phyloP scores from a whole-genome alignment of 2,888 invertebrate genomes.

The Andrena minutula region DNA sequence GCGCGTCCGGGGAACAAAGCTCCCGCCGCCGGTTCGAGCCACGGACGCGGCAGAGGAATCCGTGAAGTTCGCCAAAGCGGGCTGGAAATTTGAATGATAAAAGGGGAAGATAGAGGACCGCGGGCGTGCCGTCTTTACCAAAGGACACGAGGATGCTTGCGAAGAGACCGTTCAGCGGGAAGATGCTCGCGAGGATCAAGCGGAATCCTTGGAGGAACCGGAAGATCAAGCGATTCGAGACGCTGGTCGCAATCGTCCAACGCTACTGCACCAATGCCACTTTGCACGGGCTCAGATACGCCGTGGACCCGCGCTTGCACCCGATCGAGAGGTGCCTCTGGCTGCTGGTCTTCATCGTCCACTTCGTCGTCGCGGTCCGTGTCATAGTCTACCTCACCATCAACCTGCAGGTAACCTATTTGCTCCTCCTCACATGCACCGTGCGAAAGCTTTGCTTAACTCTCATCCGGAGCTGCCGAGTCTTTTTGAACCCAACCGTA shows the following conservation, averaged over 20 bases:
- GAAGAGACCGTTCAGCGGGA: conserved; percentile 1
- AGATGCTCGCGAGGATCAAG: conserved; percentile 27
- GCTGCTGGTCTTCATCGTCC: conserved; percentile 70
- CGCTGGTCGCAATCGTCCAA: conserved; percentile 8
- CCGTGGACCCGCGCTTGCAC: conserved; percentile 62
- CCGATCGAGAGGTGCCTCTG: conserved; percentile 71
- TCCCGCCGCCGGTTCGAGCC: neutral
- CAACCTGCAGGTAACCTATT: conserved; percentile 59
- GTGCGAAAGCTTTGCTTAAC: too few relatives aligned
- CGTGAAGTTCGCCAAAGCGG: conserved; percentile 34
- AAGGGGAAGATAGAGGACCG: conserved; percentile 12
- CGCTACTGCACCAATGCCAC: conserved; percentile 59
- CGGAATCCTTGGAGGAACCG: conserved; percentile 28
- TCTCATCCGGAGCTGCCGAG: too few relatives aligned
- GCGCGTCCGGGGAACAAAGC: conserved; percentile 11
- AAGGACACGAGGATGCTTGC: conserved; percentile 3
- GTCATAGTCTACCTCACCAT: conserved; percentile 52
- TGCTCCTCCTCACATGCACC: too few relatives aligned
- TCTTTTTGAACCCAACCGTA: too few relatives aligned
- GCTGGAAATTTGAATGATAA: conserved; percentile 40
- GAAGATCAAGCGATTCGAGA: conserved; percentile 21
- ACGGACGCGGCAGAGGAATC: neutral
- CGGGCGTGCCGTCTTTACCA: conserved; percentile 4
- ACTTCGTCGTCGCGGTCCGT: conserved; percentile 64
- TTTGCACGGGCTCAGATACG: conserved; percentile 64